Conservation (phyloP, 2,113 vertebrate species). For the Columbina picui region DNA sequence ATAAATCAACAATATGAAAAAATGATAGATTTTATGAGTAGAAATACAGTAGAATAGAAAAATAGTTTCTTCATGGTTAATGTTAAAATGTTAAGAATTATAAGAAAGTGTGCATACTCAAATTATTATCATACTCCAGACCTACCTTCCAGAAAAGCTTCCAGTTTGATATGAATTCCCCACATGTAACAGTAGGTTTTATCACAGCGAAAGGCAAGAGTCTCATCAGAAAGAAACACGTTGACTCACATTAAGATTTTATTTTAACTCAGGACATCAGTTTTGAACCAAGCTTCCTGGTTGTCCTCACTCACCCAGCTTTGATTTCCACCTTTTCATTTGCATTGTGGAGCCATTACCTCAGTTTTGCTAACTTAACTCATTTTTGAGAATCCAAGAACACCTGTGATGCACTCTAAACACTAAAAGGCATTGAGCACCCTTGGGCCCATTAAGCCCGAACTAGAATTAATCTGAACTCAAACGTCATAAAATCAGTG, state of each 20-base stretch:
- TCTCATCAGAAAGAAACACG: neutral
- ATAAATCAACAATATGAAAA: neutral
- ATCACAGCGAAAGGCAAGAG: neutral
- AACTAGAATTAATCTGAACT: neutral
- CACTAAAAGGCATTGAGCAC: neutral
- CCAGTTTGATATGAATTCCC: neutral
- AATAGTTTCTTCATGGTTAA: neutral
- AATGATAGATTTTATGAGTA: neutral
- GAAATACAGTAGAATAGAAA: neutral
- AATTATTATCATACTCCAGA: neutral
- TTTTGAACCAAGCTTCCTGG: neutral
- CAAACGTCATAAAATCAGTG: accelerated
- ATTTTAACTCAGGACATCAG: neutral
- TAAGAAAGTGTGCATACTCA: neutral
- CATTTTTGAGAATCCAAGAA: neutral
- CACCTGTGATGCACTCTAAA: neutral
- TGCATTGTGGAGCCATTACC: neutral
- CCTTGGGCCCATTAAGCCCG: neutral
- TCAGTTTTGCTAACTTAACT: neutral
- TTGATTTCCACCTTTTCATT: neutral
- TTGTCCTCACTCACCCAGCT: neutral
- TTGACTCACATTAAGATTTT: neutral
- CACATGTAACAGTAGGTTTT: neutral
- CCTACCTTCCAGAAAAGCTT: neutral
- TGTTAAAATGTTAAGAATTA: neutral